A percentile compares a stretch with the other conserved stretches of the same genome.
Evolutionary conservation across 2,113 vertebrate genomes (phyloP).

Genomic region (Haliaeetus leucogaster): DNA sequence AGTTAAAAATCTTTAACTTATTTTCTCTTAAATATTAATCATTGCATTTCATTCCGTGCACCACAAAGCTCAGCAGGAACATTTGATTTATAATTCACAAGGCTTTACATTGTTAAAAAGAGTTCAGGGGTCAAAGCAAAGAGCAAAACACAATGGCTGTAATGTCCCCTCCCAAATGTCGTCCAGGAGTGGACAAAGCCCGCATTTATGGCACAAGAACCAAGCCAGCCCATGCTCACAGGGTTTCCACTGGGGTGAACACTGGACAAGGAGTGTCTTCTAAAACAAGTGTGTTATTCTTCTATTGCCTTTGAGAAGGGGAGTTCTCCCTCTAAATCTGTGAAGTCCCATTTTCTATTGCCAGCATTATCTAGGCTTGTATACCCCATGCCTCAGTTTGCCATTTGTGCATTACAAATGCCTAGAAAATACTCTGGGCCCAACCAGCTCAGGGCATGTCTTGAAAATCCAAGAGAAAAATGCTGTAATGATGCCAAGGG

Average conservation of each 20-base stretch:
- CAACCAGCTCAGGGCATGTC: background rate
- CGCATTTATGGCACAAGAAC: background rate
- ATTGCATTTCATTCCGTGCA: slow-evolving; percentile 46
- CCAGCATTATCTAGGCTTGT: background rate
- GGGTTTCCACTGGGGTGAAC: background rate
- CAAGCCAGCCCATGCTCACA: background rate
- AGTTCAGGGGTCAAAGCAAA: background rate
- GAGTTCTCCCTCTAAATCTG: background rate
- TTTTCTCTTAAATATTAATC: slow-evolving; percentile 70
- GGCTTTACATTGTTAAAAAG: slow-evolving; percentile 26
- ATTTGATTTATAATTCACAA: slow-evolving; percentile 32
- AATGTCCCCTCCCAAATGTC: background rate
- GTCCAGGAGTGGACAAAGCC: background rate
- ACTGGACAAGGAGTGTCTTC: background rate
- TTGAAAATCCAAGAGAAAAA: background rate
- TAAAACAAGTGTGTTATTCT: background rate
- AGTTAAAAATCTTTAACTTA: slow-evolving; percentile 42
- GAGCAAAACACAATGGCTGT: background rate
- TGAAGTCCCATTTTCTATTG: background rate
- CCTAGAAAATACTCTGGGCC: background rate
- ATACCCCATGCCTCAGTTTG: background rate
- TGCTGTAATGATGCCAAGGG: background rate
- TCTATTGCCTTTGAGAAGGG: background rate
- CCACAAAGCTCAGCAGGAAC: slow-evolving; percentile 48
- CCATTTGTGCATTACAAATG: background rate